These are phyloP conservation scores for Pocillopora grandis DNA, from an alignment of 92 coral and sea anemone species.

Conservation along the genomic window DNA sequence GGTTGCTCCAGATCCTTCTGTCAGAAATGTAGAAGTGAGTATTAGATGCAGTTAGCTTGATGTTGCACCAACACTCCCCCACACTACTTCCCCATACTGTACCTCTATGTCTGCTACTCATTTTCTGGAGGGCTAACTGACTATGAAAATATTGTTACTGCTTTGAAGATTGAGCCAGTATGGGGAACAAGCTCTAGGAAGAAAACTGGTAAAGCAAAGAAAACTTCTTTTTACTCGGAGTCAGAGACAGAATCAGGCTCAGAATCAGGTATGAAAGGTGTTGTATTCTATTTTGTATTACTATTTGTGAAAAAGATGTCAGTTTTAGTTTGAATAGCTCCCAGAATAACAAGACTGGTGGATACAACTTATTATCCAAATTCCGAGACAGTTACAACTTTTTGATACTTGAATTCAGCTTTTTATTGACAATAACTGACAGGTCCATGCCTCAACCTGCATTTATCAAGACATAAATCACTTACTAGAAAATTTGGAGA, in stretches of 20 bases:
- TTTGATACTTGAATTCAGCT: no score
- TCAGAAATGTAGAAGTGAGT: conserved; percentile 90
- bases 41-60: no score
- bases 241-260: conserved; percentile 57
- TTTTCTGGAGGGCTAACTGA: not conserved
- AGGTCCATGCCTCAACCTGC: no score
- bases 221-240: conserved; percentile 76
- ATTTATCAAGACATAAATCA: no score
- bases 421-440: no score
- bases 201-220: conserved; percentile 61
- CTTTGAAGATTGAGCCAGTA: conserved; percentile 30
- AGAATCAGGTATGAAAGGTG: conserved; percentile 16
- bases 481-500: no score
- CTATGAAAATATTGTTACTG: not conserved
- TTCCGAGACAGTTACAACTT: no score
- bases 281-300: not conserved
- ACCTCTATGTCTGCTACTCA: not conserved
- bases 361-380: no score
- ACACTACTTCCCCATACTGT: no score
- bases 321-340: not conserved
- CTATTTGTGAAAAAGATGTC: not conserved
- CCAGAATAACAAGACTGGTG: no score
- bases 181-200: conserved; percentile 61
- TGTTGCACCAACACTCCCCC: not conserved
- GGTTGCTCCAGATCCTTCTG: conserved; percentile 88